Evolutionary conservation across 2,888 invertebrate genomes (phyloP), one percentile per base, ranked within the genome.

Genomic region (Diloba caeruleocephala): DNA sequence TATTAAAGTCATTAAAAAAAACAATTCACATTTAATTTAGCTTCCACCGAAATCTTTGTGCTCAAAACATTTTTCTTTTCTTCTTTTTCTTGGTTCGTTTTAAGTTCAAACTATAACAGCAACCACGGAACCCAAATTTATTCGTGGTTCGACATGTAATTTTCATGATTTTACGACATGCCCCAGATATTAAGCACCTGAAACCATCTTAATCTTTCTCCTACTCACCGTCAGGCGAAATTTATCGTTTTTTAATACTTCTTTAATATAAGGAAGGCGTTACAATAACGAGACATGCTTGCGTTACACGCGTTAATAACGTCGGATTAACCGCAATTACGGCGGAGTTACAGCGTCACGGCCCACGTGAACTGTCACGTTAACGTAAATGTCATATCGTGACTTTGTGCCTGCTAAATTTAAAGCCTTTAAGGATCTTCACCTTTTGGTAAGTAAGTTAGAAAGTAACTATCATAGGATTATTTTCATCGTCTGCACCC

Each of bases 301-400:
- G 51, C 61, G 53, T 62, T 65, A 59, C 53, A 17, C 26, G 29
- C 54, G 63, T 67, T 63, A 67, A 67, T 67, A 62, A 67, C 55
- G 44, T 31, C 33, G 62, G 62, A 67, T 62, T 55, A 63, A 67
- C 68, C 49, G 62, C 67, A 63, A 63, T 63, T 67, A 67, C 62
- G 62, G n/a, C 21, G 14, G 68, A 49, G 62, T 55, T 62, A 63
- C 65, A 65, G 59, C 23, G 29, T 44, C 37, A 54, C 54, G 55
- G 48, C 49, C 33, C 68, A 63, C 55, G 63, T 61, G 68, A 67
- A 61, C 49, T 61, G 63, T 61, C 49, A 66, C 61, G 61, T 66
- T 66, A 53, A 43, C 61, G 53, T 52, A 31, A 53, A 62, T 61
- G 68, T 67, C 63, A 63, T 67, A 45, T 17, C 54, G 67, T 67